These are phyloP conservation scores for Plotosus lineatus DNA, from an alignment of 2,113 vertebrate species.

Conservation along the genomic window DNA sequence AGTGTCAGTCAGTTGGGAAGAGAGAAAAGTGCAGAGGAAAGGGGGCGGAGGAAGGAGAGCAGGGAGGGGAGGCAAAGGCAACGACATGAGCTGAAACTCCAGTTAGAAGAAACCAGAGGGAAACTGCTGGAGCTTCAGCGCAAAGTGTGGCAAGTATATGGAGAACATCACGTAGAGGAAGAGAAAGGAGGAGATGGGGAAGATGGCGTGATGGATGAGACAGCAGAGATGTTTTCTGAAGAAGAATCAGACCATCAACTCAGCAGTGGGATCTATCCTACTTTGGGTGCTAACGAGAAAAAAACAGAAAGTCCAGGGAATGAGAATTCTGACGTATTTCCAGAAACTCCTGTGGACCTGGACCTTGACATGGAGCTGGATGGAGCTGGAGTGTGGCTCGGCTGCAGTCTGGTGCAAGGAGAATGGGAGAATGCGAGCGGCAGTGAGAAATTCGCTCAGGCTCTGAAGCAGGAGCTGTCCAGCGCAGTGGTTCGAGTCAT, in stretches of 20 bases:
- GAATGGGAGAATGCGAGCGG: constrained; percentile 63
- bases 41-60: constrained; percentile 54
- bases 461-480: constrained; percentile 74
- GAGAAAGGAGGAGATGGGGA: constrained; percentile 53
- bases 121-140: constrained; percentile 74
- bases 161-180: constrained; percentile 61
- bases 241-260: constrained; percentile 55
- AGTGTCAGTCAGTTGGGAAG: constrained; percentile 22
- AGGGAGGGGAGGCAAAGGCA: constrained; percentile 67
- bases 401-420: constrained; percentile 65
- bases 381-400: constrained; percentile 67
- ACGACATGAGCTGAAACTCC: constrained; percentile 73
- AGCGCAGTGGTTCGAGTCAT: constrained; percentile 75
- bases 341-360: constrained; percentile 53
- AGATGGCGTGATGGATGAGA: constrained; percentile 49
- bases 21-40: constrained; percentile 28
- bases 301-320: constrained; percentile 50
- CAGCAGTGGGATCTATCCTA: constrained; percentile 41
- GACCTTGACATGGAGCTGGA: constrained; percentile 62
- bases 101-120: constrained; percentile 73
- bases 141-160: constrained; percentile 74
- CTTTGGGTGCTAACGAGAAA: constrained; percentile 45
- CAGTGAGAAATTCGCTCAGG: constrained; percentile 72
- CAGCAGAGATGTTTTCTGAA: constrained; percentile 61
- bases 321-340: constrained; percentile 49